A percentile compares a stretch with the other conserved stretches of the same genome.
These are phyloP conservation scores for Pluvianellus socialis DNA, from an alignment of 2,113 vertebrate genomes.

Conservation along the genomic window DNA sequence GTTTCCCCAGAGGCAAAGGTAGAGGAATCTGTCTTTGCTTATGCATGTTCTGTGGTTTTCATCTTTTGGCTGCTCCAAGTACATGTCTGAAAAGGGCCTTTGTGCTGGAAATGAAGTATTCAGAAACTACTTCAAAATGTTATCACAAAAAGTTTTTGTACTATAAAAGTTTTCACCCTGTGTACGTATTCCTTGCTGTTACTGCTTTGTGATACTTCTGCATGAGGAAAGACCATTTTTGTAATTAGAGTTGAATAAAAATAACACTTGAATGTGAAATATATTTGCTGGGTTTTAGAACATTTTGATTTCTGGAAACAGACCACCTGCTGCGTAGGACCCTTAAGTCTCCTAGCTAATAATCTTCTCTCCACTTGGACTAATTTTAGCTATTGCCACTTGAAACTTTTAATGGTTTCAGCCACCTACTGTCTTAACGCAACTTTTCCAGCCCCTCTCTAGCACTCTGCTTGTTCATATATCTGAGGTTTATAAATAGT, in stretches of 20 bases:
- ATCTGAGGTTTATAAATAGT: constrained; percentile 57
- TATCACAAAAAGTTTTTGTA: neutral
- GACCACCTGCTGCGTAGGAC: constrained; percentile 67
- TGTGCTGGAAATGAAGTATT: neutral
- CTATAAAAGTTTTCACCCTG: neutral
- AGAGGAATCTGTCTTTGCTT: neutral
- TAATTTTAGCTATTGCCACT: constrained; percentile 67
- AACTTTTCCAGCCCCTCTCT: constrained; percentile 36
- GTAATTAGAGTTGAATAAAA: constrained; percentile 55
- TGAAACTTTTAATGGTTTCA: constrained; percentile 64
- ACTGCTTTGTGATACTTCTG: neutral
- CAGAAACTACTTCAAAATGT: neutral
- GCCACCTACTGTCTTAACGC: constrained; percentile 40
- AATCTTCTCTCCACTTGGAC: constrained; percentile 50
- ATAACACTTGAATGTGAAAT: constrained; percentile 55
- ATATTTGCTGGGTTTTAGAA: constrained; percentile 33
- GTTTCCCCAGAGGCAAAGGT: neutral
- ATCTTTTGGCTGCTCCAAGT: neutral
- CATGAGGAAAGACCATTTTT: constrained; percentile 59
- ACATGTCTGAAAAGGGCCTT: neutral
- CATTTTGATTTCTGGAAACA: constrained; percentile 46
- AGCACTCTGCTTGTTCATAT: constrained; percentile 10
- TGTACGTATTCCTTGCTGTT: neutral
- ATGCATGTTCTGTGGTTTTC: neutral
- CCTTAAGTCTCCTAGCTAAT: constrained; percentile 54